phyloP scores from a whole-genome alignment of 2,888 invertebrate species.

The Dusona sp. region DNA sequence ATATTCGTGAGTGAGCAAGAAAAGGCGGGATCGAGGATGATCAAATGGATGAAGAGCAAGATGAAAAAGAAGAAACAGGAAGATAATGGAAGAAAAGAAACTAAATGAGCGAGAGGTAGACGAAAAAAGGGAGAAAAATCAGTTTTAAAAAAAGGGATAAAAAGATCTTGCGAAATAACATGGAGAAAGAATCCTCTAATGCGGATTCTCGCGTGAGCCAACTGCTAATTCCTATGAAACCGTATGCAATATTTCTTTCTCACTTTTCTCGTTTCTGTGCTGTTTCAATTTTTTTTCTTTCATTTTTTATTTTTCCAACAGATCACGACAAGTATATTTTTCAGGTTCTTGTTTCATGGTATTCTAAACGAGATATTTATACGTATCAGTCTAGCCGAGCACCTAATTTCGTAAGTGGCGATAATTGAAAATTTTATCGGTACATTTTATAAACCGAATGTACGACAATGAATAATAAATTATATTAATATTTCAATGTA shows the following conservation, averaged over 20 bases:
- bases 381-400: not conserved
- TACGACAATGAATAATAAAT: no score
- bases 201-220: constrained; percentile 65
- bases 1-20: constrained; percentile 35
- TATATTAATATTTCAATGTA: no score
- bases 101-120: constrained; percentile 38
- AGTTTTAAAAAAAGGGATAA: constrained; percentile 4
- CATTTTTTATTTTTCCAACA: not conserved
- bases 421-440: no score
- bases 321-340: constrained; percentile 31
- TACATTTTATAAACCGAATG: not conserved
- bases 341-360: constrained; percentile 44
- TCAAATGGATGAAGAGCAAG: constrained; percentile 15
- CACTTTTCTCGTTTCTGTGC: not conserved
- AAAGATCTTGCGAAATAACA: constrained; percentile 60
- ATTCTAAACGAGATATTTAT: constrained; percentile 19
- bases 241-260: constrained; percentile 43
- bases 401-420: no score
- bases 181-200: constrained; percentile 65
- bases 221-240: constrained; percentile 66
- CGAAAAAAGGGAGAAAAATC: constrained; percentile 26
- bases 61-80: not conserved
- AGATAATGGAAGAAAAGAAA: constrained; percentile 29
- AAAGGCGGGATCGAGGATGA: constrained; percentile 21
- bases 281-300: not conserved